These are phyloP conservation scores for Lynx canadensis DNA, from an alignment of 2,113 vertebrate genomes.

Conservation along the genomic window DNA sequence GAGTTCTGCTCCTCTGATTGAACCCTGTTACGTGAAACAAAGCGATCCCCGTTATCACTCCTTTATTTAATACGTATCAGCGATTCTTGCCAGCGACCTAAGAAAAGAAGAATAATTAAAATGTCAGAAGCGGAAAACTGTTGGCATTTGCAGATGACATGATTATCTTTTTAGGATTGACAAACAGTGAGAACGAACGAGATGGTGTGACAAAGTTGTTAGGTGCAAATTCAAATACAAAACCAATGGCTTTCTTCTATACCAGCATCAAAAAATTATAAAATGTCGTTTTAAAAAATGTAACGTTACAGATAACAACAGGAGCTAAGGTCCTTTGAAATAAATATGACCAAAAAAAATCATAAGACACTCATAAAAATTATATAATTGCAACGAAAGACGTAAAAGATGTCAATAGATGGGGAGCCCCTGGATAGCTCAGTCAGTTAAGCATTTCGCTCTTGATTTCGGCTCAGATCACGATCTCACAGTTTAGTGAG, in stretches of 20 bases:
- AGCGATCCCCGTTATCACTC: background rate
- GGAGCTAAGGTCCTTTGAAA: constrained; percentile 41
- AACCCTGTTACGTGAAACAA: background rate
- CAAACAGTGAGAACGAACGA: constrained; percentile 30
- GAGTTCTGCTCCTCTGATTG: background rate
- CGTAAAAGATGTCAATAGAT: constrained; percentile 44
- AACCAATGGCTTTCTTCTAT: background rate
- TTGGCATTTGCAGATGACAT: background rate
- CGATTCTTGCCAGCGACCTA: constrained; percentile 38
- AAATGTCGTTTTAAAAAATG: constrained; percentile 29
- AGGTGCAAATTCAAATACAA: constrained; percentile 33
- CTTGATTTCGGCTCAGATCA: too few species aligned
- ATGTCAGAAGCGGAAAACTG: constrained; percentile 8
- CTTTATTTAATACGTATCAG: constrained; percentile 17
- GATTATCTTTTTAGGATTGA: constrained; percentile 30
- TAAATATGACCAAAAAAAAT: constrained; percentile 14
- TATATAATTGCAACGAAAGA: constrained; percentile 36
- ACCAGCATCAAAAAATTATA: background rate
- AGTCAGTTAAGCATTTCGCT: too few species aligned
- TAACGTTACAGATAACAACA: constrained; percentile 14
- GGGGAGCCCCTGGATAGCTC: background rate
- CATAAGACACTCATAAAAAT: constrained; percentile 2
- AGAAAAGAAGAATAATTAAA: constrained; percentile 54
- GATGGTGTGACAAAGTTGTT: background rate
- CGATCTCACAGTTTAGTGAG: too few species aligned